Evolutionary conservation across 2,888 invertebrate genomes (phyloP), one percentile per base, ranked within the genome.

Genomic region (Drosophila birchii): DNA sequence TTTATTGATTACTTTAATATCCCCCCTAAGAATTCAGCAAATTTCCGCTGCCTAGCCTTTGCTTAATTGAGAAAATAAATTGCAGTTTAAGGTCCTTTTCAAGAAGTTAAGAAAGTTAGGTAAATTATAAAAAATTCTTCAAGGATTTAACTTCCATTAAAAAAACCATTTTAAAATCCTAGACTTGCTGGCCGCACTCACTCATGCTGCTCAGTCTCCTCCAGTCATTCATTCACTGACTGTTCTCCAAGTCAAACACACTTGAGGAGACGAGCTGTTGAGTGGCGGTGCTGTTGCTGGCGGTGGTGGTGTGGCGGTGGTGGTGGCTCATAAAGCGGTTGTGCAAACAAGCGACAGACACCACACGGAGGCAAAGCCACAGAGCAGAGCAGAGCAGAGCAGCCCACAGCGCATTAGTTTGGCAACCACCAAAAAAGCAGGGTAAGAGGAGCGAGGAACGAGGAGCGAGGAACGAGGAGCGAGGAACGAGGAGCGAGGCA

Each of bases 341-440:
- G 73, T 76, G 81, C 86, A 88, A 83, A 86, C 81, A 80, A 84
- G 62, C 64, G 43, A 41, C 61, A 66, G 51, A 51, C 54, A 67
- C 47, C 54, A 54, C 54, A 59, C 54, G 32, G 44, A 34, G 53
- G 45, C 44, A 20, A 53, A 47, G 44, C 57, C 57, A 59, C 55
- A 54, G 23, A 29, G 47, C 58, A 66, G 69, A 62, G 47, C 58
- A 66, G 69, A 62, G 73, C 79, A 75, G 76, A 81, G 78, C 83
- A 88, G 78, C 78, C 83, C 86, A 87, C 83, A 78, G 81, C 86
- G 78, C 81, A 81, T 89, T 81, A 85, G 79, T 80, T 88, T 78
- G 76, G 39, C 84, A 84, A 81, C 87, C 85, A 86, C 89, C 86
- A 64, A 59, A 71, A 41, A 43, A 61, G 58, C 18, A 29, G 29